Conservation (phyloP, 2,888 invertebrate species). For the Machimus rusticus region DNA sequence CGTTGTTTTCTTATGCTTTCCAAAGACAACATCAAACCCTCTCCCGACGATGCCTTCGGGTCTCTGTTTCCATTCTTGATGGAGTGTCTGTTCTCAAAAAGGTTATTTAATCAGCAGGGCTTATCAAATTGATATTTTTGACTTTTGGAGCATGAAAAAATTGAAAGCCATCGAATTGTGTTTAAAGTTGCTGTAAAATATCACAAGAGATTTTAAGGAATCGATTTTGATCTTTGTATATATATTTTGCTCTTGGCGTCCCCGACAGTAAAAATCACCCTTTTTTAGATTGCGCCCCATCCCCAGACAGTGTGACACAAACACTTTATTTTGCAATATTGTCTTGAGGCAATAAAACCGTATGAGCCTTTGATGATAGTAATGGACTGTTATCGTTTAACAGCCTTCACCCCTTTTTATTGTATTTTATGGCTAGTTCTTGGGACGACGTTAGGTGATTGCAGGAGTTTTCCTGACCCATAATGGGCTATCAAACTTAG, state of each 20-base stretch:
- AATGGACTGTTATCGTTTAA: background rate
- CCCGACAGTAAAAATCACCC: background rate
- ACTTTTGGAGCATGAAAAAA: background rate
- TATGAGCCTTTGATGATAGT: background rate
- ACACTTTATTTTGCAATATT: background rate
- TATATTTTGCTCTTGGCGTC: background rate
- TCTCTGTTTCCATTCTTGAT: background rate
- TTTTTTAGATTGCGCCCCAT: background rate
- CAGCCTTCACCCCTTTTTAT: background rate
- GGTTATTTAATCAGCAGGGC: background rate
- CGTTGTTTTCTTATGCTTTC: background rate
- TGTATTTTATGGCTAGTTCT: background rate
- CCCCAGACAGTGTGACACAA: background rate
- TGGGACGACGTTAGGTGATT: background rate
- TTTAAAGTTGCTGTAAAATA: background rate
- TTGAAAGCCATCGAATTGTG: background rate
- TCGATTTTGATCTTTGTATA: background rate
- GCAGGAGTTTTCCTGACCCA: background rate
- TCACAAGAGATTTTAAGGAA: background rate
- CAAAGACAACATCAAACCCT: background rate
- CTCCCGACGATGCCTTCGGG: background rate
- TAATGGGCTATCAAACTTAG: background rate
- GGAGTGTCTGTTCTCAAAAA: background rate
- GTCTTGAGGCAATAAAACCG: background rate
- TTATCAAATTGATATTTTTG: background rate